A percentile compares a stretch with the other conserved stretches of the same genome.
phyloP scores from a whole-genome alignment of 2,113 vertebrate genomes.

The Serilophus lunatus region DNA sequence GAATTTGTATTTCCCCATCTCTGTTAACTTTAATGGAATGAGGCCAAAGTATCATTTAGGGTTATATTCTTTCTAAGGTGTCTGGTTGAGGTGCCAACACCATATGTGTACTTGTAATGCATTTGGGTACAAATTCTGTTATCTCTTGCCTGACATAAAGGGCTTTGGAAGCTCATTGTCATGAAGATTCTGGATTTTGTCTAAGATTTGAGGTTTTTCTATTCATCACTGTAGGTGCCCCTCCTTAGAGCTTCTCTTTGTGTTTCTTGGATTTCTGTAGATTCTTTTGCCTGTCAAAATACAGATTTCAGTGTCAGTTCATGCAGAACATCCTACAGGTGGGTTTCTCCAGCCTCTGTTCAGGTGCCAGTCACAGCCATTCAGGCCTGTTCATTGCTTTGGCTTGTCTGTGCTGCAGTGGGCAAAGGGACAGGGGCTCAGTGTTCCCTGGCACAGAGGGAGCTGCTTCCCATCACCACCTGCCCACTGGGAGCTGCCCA shows the following conservation, averaged over 20 bases:
- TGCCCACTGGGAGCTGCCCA: background rate
- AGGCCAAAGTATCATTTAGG: background rate
- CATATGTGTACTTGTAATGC: background rate
- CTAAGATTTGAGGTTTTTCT: background rate
- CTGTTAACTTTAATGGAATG: background rate
- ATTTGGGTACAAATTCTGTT: background rate
- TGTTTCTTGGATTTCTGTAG: background rate
- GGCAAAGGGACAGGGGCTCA: background rate
- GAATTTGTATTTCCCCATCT: background rate
- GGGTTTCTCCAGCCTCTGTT: background rate
- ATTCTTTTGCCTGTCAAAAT: background rate
- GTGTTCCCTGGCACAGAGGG: background rate
- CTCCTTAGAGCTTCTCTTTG: background rate
- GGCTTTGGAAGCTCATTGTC: background rate
- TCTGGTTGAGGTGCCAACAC: background rate
- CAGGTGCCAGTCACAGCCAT: background rate
- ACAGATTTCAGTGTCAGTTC: background rate
- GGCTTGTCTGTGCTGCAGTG: background rate
- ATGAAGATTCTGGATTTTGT: background rate
- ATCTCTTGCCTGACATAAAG: background rate
- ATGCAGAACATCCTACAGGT: background rate
- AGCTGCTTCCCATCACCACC: background rate
- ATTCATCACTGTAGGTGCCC: fast-evolving
- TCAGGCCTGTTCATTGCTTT: background rate
- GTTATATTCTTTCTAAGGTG: background rate